phyloP scores from a whole-genome alignment of 2,113 vertebrate species.

The Antidorcas marsupialis region DNA sequence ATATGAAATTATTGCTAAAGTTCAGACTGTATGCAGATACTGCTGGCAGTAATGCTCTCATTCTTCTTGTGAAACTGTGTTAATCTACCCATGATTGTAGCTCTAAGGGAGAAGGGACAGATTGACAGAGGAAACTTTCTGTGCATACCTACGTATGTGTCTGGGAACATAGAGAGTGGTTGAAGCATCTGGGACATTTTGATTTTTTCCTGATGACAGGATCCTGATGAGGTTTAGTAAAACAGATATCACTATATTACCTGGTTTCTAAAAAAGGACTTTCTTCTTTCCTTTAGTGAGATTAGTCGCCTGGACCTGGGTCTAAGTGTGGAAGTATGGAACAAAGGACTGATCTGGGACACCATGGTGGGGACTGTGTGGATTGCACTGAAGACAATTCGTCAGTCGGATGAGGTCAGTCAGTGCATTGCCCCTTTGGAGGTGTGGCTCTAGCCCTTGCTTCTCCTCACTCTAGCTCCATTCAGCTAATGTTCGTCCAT shows the following conservation, averaged over 20 bases:
- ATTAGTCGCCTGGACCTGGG: conserved; percentile 96
- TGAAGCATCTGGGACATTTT: background rate
- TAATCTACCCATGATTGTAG: background rate
- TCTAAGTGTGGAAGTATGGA: conserved; percentile 98
- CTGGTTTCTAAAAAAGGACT: conserved; percentile 47
- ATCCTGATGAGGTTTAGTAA: background rate
- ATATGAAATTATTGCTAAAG: background rate
- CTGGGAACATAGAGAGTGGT: conserved; percentile 1
- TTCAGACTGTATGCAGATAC: background rate
- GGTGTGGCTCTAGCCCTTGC: background rate
- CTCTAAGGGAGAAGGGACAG: background rate
- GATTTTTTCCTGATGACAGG: conserved; percentile 1
- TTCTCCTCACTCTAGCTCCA: background rate
- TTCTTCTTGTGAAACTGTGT: background rate
- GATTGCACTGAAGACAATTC: conserved; percentile 92
- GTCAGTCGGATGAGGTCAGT: conserved; percentile 93
- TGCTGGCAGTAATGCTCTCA: background rate
- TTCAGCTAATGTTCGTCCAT: background rate
- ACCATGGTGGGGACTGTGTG: conserved; percentile 95
- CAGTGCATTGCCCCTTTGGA: background rate
- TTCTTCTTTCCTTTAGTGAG: conserved; percentile 84
- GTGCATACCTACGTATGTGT: background rate
- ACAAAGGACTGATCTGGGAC: conserved; percentile 99
- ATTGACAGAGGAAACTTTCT: conserved; percentile 6
- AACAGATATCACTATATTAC: background rate